phyloP scores from a whole-genome alignment of 2,113 vertebrate species.

The Ceyx margarethae region DNA sequence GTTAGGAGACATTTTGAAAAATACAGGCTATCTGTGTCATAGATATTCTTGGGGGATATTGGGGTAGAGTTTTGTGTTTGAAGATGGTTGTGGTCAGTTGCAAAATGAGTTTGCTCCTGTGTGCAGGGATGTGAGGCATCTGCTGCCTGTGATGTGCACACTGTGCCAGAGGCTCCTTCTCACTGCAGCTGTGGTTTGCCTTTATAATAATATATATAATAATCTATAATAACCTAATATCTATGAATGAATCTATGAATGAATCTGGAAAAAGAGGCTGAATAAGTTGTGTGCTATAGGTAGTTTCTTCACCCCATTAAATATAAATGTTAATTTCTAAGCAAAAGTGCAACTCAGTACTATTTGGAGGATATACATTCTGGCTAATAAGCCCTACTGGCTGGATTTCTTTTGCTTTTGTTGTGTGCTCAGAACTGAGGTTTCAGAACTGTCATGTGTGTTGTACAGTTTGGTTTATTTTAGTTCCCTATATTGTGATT shows the following conservation, averaged over 20 bases:
- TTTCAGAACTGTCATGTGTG: not conserved
- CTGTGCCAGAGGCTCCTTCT: not conserved
- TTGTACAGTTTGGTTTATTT: not conserved
- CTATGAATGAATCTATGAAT: too few species aligned
- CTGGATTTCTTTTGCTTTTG: not conserved
- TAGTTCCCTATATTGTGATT: not conserved
- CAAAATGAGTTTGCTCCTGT: not conserved
- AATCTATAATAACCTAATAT: too few species aligned
- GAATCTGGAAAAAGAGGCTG: not conserved
- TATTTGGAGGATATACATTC: not conserved
- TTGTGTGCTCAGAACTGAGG: not conserved
- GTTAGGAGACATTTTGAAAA: not conserved
- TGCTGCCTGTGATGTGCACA: not conserved
- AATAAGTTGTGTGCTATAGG: not conserved
- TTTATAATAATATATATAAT: too few species aligned
- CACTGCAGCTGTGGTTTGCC: not conserved
- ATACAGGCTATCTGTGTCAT: rapidly evolving
- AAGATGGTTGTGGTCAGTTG: not conserved
- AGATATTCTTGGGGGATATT: not conserved
- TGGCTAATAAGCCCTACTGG: not conserved
- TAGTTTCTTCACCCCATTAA: not conserved
- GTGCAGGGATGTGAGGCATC: not conserved
- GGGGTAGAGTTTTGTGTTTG: not conserved
- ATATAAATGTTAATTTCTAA: not conserved
- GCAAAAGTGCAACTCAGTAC: not conserved